Evolutionary conservation across 2,888 invertebrate species (phyloP).

Genomic region (Cremastinae sp.): DNA sequence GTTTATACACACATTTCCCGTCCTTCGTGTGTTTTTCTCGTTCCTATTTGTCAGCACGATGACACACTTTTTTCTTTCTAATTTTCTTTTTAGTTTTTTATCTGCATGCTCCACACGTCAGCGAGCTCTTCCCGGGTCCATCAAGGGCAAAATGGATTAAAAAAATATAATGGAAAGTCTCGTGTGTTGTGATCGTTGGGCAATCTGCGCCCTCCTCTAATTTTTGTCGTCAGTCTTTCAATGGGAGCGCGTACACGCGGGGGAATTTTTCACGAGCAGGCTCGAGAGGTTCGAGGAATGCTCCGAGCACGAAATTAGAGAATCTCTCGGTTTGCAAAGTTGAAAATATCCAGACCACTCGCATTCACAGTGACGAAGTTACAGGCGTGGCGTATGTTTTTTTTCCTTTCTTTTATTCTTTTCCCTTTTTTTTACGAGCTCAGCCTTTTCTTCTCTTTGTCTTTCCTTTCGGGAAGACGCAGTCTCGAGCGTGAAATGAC

Average conservation of each 20-base stretch:
- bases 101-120: conserved; percentile 7
- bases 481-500: conserved; percentile 61
- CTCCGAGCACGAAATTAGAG: neutral
- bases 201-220: conserved; percentile 49
- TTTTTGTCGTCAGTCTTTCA: conserved; percentile 46
- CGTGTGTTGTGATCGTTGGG: conserved; percentile 11
- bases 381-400: conserved; percentile 54
- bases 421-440: conserved; percentile 4
- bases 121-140: conserved; percentile 23
- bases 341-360: conserved; percentile 62
- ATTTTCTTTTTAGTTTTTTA: conserved; percentile 34
- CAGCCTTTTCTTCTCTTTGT: neutral
- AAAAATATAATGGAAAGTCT: neutral
- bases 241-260: conserved; percentile 29
- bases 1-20: neutral
- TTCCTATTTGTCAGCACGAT: conserved; percentile 45
- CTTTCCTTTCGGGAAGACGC: conserved; percentile 26
- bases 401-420: conserved; percentile 19
- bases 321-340: conserved; percentile 50
- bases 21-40: conserved; percentile 36
- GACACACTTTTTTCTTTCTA: conserved; percentile 45
- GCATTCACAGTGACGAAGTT: conserved; percentile 23
- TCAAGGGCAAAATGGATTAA: neutral
- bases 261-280: conserved; percentile 6
- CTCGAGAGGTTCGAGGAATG: conserved; percentile 31